Evolutionary conservation across 2,888 invertebrate species (phyloP).

Genomic region (Acholoe squamosa): DNA sequence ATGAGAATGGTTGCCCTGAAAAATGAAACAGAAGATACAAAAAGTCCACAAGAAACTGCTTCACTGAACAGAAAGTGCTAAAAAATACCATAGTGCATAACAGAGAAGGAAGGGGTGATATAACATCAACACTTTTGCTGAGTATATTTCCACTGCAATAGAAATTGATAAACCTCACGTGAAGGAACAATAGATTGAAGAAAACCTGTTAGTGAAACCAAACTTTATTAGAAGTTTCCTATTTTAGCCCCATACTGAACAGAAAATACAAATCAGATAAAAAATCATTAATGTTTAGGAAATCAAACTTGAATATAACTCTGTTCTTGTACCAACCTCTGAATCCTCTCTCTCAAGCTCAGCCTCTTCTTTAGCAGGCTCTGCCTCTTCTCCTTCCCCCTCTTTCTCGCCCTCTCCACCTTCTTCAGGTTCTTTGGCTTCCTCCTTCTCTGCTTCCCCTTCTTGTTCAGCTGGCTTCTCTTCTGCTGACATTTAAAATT

Average conservation of each 20-base stretch:
- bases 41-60: too few species aligned
- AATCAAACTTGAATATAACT: too few species aligned
- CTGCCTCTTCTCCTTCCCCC: slow-evolving; percentile 71
- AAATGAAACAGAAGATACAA: too few species aligned
- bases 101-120: too few species aligned
- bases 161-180: too few species aligned
- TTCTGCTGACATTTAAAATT: neutral
- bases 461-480: neutral
- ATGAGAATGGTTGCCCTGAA: neutral
- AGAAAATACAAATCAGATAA: neutral
- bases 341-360: slow-evolving; percentile 71
- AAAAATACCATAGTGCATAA: too few species aligned
- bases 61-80: too few species aligned
- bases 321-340: slow-evolving; percentile 65
- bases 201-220: too few species aligned
- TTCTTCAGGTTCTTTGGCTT: slow-evolving; percentile 71
- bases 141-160: too few species aligned
- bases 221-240: neutral
- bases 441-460: slow-evolving; percentile 64
- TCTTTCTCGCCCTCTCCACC: slow-evolving; percentile 70
- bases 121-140: too few species aligned
- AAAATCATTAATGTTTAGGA: too few species aligned
- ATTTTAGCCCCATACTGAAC: neutral
- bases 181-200: too few species aligned
- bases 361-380: slow-evolving; percentile 66